phyloP scores from a whole-genome alignment of 2,113 vertebrate genomes.

The Hydrolagus affinis region DNA sequence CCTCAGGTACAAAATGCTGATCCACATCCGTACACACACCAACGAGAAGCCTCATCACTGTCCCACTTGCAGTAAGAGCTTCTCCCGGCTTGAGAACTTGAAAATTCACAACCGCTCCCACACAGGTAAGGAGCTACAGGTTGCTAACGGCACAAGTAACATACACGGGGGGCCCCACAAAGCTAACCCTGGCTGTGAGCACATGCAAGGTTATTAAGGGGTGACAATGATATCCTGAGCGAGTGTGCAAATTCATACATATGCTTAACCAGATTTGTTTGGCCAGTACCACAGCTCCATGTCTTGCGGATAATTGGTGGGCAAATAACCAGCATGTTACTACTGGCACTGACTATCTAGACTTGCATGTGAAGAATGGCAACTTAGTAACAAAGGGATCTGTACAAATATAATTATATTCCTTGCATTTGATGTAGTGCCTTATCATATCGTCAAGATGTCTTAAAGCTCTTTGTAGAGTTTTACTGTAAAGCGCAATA shows the following conservation, averaged over 20 bases:
- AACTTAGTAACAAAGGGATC: too few species aligned
- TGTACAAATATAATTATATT: too few species aligned
- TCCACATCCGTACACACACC: conserved; percentile 94
- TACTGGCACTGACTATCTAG: too few species aligned
- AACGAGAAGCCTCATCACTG: conserved; percentile 95
- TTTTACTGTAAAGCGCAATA: too few species aligned
- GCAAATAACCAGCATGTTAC: too few species aligned
- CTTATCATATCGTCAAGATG: too few species aligned
- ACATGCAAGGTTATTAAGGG: not conserved
- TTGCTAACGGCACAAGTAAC: not conserved
- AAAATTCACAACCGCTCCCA: conserved; percentile 97
- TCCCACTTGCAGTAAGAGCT: conserved; percentile 95
- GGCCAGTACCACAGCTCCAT: not conserved
- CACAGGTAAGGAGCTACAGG: conserved; percentile 65
- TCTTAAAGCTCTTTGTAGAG: too few species aligned
- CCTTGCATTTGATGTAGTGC: too few species aligned
- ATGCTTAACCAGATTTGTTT: not conserved
- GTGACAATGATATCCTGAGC: not conserved
- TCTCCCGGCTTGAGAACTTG: conserved; percentile 93
- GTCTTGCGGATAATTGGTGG: too few species aligned
- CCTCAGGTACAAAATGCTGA: conserved; percentile 97
- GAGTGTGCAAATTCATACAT: too few species aligned
- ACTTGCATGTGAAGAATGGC: too few species aligned
- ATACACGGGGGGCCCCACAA: not conserved
- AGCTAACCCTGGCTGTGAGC: not conserved